A percentile compares a stretch with the other conserved stretches of the same genome.
phyloP scores from a whole-genome alignment of 2,797 vertebrate species.

The Selene dorsalis region DNA sequence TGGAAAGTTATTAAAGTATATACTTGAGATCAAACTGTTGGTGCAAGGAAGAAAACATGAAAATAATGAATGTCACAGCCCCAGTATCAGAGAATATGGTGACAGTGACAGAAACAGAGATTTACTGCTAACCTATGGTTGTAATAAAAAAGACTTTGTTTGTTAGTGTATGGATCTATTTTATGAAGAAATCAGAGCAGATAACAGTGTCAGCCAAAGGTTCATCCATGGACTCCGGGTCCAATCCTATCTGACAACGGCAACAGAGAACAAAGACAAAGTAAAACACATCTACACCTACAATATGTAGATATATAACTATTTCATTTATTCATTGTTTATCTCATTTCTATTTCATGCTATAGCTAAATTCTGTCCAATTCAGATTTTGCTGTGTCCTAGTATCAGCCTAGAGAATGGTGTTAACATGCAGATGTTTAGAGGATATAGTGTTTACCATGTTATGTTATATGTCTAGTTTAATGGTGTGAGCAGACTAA shows the following conservation, averaged over 20 bases:
- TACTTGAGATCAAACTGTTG: conserved; percentile 81
- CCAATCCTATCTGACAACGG: not conserved
- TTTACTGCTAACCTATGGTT: conserved; percentile 45
- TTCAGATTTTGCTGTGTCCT: too few relatives aligned
- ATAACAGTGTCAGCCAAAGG: not conserved
- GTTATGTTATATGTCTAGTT: too few relatives aligned
- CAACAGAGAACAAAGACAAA: not conserved
- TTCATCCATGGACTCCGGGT: not conserved
- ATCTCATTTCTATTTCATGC: too few relatives aligned
- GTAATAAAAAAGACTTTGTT: conserved; percentile 36
- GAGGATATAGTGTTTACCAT: not conserved
- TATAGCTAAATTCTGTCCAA: too few relatives aligned
- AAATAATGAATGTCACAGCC: conserved; percentile 72
- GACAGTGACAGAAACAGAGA: conserved; percentile 66
- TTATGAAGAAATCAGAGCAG: not conserved
- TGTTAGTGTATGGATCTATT: not conserved
- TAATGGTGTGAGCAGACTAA: not conserved
- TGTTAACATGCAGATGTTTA: not conserved
- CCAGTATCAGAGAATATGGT: conserved; percentile 43
- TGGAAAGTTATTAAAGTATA: conserved; percentile 82
- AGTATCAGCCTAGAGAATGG: too few relatives aligned
- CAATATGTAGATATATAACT: not conserved
- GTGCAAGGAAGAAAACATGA: conserved; percentile 65
- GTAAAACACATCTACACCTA: not conserved
- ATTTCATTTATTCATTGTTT: too few relatives aligned